Conservation (phyloP, 1,140 invertebrate species). For the Lepeophtheirus salmonis region DNA sequence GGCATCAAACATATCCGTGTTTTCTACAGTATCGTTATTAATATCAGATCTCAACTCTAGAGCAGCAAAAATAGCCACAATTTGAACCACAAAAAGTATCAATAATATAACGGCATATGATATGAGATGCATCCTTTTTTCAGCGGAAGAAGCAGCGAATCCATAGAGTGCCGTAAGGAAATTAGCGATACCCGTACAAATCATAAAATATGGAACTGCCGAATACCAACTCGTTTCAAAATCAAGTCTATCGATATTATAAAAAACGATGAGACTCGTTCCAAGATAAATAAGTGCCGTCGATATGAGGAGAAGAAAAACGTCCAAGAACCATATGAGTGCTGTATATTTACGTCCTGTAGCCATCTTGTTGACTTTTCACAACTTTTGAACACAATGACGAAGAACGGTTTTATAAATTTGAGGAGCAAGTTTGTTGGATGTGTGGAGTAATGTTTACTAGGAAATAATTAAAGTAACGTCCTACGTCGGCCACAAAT, state of each 20-base stretch:
- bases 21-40: background rate
- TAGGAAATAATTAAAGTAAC: too few relatives aligned
- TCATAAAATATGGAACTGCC: background rate
- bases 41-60: background rate
- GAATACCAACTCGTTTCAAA: background rate
- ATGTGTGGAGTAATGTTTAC: too few relatives aligned
- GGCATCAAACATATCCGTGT: conserved; percentile 3
- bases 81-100: background rate
- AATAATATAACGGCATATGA: background rate
- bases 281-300: conserved; percentile 3
- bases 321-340: background rate
- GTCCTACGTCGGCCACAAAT: too few relatives aligned
- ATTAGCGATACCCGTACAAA: background rate
- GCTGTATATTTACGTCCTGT: background rate
- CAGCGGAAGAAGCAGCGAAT: background rate
- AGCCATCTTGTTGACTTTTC: background rate
- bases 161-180: conserved; percentile 4
- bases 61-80: conserved; percentile 9
- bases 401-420: too few relatives aligned
- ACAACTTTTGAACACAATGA: too few relatives aligned
- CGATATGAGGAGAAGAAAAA: background rate
- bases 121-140: background rate
- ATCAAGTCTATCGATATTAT: background rate
- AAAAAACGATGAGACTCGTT: background rate
- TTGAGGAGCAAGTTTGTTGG: too few relatives aligned